Evolutionary conservation across 2,888 invertebrate species (phyloP), one percentile per base, ranked within the genome.

Genomic region (Caenorhabditis wallacei): DNA sequence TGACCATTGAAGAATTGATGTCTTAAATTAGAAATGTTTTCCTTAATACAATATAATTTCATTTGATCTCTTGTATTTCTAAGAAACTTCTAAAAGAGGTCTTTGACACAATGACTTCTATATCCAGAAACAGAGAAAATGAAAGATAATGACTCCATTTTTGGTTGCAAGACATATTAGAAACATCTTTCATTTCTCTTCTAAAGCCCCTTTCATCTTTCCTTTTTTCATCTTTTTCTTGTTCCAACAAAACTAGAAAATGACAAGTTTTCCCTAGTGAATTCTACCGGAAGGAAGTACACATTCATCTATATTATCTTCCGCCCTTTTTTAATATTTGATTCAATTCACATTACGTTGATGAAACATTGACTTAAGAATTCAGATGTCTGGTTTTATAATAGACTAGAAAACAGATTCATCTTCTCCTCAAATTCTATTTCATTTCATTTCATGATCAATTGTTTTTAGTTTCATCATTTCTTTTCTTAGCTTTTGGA

Each of bases 231-330:
- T 35, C 37, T 20, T 37, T 57, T 57, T 37, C 37, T 35, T 37
- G 10, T 40, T 37, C 37, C 20, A 20, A 18, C 48, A 40, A 22
- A 59, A n/a, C n/a, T 37, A 8, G n/a, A 26, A 56, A 22, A 16
- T 40, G n/a, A n/a, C n/a, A n/a, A n/a, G 4, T 20, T 59, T 59
- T 59, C 59, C 59, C 59, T 37, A 59, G 59, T 59, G 59, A 59
- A 20, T 59, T 59, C 30, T 56, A 46, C 63, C 63, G 63, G 63
- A 63, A 46, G 63, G 63, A 63, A 63, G 63, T 46, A 26, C 63
- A 63, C 16, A 40, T 40, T 4, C 26, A 46, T 63, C 10, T 63
- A n/a, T n/a, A n/a, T n/a, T n/a, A n/a, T 24, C 5, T 26, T 35
- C 35, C 43, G n/a, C n/a, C n/a, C n/a, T n/a, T 13, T 40, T 59